Base-by-base conservation (phyloP, 2,888 invertebrate genomes). In the Caenorhabditis sulstoni region DNA sequence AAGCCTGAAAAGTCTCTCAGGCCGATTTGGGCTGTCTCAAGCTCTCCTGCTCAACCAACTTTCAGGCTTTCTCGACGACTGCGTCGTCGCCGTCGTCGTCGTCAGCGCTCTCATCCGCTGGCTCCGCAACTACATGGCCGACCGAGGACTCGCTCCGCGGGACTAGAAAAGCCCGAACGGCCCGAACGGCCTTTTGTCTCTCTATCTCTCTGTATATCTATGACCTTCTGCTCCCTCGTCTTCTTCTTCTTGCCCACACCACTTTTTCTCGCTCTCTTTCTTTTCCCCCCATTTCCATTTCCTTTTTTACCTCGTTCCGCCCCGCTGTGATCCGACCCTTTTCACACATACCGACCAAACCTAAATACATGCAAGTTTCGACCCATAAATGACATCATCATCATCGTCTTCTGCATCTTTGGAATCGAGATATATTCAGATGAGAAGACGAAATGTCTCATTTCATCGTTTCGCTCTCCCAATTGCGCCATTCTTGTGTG, bases 91-190 rank as follows among this genome's bases (percentile, higher is more conserved):
- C 1, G 16, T 76, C 3, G n/a, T 81, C 8, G 74, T 74, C 5
- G 52, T 79, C 23, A 59, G 74, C 8, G 78, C 61, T 35, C n/a
- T 81, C 1, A 53, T 76, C 16, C 59, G 79, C 23, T 76, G 77
- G 35, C 62, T 83, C 41, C 44, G 83, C n/a, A 50, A 58, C 18
- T 67, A 75, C 45, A 83, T 83, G 83, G 81, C 79, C 20, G 58
- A 76, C 22, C 66, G 83, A n/a, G 83, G 83, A 44, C 55, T 37
- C 7, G 80, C 58, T 2, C 14, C 39, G 14, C 71, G 16, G n/a
- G 23, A 57, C 7, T 57, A 71, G 29, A n/a, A 22, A 3, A 3
- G 4, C 29, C 29, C 29, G 29, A 7, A 29, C 29, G 29, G n/a
- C n/a, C n/a, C n/a, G n/a, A n/a, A n/a, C n/a, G n/a, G n/a, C 39